Conservation (phyloP, 92 coral and sea anemone species). For the Heteractis magnifica region DNA sequence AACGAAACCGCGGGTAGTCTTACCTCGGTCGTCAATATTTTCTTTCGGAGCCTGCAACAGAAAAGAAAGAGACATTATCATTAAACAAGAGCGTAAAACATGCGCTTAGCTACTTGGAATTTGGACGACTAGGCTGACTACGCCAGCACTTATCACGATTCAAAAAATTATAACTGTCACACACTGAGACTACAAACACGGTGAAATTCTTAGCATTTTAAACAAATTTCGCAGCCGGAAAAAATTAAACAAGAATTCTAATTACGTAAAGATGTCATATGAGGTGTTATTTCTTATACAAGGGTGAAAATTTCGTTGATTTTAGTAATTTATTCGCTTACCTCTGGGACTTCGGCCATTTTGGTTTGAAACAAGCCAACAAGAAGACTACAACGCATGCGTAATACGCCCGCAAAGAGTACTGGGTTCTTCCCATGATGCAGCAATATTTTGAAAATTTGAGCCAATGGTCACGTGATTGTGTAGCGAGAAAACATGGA, state of each 20-base stretch:
- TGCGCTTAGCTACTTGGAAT: neutral
- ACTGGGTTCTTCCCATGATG: conserved; percentile 30
- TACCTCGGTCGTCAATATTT: conserved; percentile 42
- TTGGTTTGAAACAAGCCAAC: conserved; percentile 56
- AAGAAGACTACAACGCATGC: conserved; percentile 55
- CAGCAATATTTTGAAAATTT: neutral
- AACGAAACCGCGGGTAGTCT: neutral
- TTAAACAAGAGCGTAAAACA: neutral
- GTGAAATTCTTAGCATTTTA: neutral
- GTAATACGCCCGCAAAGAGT: conserved; percentile 18
- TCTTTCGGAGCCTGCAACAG: conserved; percentile 70
- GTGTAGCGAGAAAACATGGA: no score
- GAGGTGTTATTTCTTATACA: conserved; percentile 9
- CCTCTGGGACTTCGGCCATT: conserved; percentile 97
- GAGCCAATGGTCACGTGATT: neutral
- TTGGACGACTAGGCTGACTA: neutral
- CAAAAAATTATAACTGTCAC: neutral
- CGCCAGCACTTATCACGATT: neutral
- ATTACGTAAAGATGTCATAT: neutral
- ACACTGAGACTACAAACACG: neutral
- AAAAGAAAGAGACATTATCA: conserved; percentile 16
- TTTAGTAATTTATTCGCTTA: conserved; percentile 51
- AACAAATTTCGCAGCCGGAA: neutral
- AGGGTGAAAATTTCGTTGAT: conserved; percentile 33
- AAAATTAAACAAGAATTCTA: neutral